A percentile compares a stretch with the other conserved stretches of the same genome.
Evolutionary conservation across 2,888 invertebrate species (phyloP).

Genomic region (Nesidiocoris tenuis): DNA sequence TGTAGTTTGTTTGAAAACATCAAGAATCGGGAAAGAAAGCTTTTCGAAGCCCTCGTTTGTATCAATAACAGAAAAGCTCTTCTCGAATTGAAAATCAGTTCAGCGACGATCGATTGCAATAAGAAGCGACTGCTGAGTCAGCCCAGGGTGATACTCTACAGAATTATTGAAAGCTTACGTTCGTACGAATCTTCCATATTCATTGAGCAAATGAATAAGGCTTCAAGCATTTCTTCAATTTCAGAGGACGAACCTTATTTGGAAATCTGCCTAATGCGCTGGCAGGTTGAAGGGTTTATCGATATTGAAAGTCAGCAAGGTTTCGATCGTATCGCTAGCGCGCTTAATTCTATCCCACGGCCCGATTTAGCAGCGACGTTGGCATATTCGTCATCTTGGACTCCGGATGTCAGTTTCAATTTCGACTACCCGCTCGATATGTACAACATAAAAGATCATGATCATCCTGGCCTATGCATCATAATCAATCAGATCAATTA

Average conservation of each 20-base stretch:
- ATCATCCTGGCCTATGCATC: constrained; percentile 12
- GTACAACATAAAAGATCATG: neutral
- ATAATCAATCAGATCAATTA: constrained; percentile 30
- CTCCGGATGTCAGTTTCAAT: neutral
- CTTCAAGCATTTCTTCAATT: too few relatives aligned
- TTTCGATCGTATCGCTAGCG: neutral
- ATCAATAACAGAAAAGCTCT: constrained; percentile 10
- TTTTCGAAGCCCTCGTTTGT: neutral
- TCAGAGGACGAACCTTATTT: neutral
- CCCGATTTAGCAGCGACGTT: neutral
- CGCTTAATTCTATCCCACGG: neutral
- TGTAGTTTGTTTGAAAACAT: neutral
- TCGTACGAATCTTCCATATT: neutral
- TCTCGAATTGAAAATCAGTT: neutral
- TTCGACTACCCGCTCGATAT: neutral
- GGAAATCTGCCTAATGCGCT: constrained; percentile 28
- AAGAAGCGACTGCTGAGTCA: neutral
- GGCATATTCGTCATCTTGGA: neutral
- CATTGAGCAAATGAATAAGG: neutral
- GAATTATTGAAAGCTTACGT: constrained; percentile 7
- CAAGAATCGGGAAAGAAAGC: neutral
- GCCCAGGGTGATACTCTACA: constrained; percentile 18
- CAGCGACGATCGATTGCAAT: neutral
- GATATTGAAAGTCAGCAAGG: neutral
- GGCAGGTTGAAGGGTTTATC: constrained; percentile 6